Base-by-base conservation (phyloP, 2,113 vertebrate genomes). In the Holacanthus passer region DNA sequence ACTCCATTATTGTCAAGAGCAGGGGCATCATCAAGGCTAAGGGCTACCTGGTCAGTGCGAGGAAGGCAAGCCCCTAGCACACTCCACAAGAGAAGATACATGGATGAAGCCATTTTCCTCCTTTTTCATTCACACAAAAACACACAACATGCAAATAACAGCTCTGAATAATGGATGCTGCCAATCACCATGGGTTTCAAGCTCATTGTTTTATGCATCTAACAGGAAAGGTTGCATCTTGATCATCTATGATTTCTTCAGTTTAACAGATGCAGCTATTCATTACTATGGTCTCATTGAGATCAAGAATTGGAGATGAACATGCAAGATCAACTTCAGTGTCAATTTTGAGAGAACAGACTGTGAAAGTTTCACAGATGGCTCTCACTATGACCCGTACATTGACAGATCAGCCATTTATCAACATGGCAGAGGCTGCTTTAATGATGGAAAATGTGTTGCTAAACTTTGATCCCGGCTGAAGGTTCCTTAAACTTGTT, bases 1-100 rank as follows among this genome's bases (percentile, higher is more conserved):
- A 99, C 79, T 99, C 97, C 0, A 95, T 99, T 84, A 99, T 99
- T 72, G 97, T 99, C 79, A 99, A 99, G 93, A 97, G 97, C 87
- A 94, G 99, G 89, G 99, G 99, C 88, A 98, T 99, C 92, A 99
- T 99, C 93, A 99, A 97, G 92, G 97, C 97, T 22, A 99, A 99
- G 94, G 99, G 99, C 85, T 99, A 99, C 94, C 96, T 99, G 50
- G 90, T 99, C 88, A 96, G 97, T 80, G 98, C 98, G 16, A 96
- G 95, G 92, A 97, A 96, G 94, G 95, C 92, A 13, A 87, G 68
- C 75, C 91, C 88, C 64, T 95, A 95, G 90, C 83, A 81, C 27
- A n/a, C 12, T 56, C 47, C 22, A 41, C 17, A 0, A n/a, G 16
- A 17, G 12, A 64, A 58, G 56, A 86, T 50, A 16, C 39, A 16